Conservation (phyloP, 1,140 invertebrate genomes). For the Drosophila paulistorum region DNA sequence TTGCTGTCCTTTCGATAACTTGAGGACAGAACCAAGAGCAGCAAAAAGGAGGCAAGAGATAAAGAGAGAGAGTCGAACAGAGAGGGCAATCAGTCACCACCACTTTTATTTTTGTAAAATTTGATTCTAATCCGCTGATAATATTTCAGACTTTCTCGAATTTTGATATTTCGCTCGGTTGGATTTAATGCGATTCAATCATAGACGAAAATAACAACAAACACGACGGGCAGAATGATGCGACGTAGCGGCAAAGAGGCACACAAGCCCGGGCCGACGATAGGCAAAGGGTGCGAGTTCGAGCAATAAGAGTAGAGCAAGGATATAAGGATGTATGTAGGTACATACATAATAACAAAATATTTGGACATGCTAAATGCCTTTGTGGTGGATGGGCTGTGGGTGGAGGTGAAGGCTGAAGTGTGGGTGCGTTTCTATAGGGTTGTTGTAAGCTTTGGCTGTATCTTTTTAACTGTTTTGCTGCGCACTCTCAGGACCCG, state of each 20-base stretch:
- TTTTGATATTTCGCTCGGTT: conserved; percentile 61
- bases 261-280: not conserved
- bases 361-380: conserved; percentile 43
- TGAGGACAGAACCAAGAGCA: not conserved
- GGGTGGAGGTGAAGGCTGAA: not conserved
- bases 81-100: conserved; percentile 34
- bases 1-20: conserved; percentile 15
- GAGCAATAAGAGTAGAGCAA: conserved; percentile 16
- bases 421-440: not conserved
- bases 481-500: conserved; percentile 16
- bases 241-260: too few relatives aligned
- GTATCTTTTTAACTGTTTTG: conserved; percentile 23
- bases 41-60: not conserved
- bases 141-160: conserved; percentile 58
- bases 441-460: not conserved
- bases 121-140: conserved; percentile 70
- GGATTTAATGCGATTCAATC: conserved; percentile 62
- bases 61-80: not conserved
- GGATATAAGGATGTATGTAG: not conserved
- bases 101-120: conserved; percentile 42
- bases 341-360: conserved; percentile 39
- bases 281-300: conserved; percentile 5
- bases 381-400: not conserved
- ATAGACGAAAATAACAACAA: conserved; percentile 21
- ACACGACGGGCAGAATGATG: not conserved